phyloP scores from a whole-genome alignment of 2,888 invertebrate genomes.

The Atrina japonica region DNA sequence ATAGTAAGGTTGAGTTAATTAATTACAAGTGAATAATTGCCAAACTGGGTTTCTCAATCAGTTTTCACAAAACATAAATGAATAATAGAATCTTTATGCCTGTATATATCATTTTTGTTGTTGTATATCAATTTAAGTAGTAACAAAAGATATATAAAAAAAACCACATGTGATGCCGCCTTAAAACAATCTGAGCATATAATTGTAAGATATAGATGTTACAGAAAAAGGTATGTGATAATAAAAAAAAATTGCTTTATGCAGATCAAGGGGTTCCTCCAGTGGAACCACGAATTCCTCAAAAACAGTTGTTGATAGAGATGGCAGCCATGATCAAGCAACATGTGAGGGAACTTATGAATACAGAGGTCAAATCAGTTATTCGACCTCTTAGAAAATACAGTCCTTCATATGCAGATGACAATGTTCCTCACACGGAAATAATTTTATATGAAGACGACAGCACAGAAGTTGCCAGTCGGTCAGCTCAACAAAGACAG shows the following conservation, averaged over 20 bases:
- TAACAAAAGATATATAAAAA: too few relatives aligned
- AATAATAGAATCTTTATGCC: too few relatives aligned
- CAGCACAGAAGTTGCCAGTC: conserved; percentile 56
- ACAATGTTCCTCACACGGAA: conserved; percentile 74
- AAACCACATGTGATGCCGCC: too few relatives aligned
- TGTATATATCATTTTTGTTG: too few relatives aligned
- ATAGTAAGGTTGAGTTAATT: too few relatives aligned
- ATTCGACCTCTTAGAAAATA: conserved; percentile 75
- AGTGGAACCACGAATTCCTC: conserved; percentile 74
- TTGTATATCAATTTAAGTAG: too few relatives aligned
- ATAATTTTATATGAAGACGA: conserved; percentile 77
- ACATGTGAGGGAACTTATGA: conserved; percentile 71
- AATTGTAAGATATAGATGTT: background rate
- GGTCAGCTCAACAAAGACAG: conserved; percentile 57
- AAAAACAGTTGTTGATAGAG: conserved; percentile 76
- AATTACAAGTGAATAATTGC: too few relatives aligned
- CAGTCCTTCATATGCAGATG: conserved; percentile 62
- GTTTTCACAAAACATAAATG: too few relatives aligned
- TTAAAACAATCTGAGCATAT: too few relatives aligned
- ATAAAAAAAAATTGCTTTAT: too few relatives aligned
- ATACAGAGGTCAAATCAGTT: conserved; percentile 74
- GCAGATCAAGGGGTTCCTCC: conserved; percentile 69
- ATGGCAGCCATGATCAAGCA: conserved; percentile 78
- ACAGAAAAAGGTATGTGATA: background rate
- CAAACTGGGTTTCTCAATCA: too few relatives aligned